Evolutionary conservation across 30 jellyfish, hydroid and myxozoan genomes (phyloP).

Genomic region (Haliclystus octoradiatus): DNA sequence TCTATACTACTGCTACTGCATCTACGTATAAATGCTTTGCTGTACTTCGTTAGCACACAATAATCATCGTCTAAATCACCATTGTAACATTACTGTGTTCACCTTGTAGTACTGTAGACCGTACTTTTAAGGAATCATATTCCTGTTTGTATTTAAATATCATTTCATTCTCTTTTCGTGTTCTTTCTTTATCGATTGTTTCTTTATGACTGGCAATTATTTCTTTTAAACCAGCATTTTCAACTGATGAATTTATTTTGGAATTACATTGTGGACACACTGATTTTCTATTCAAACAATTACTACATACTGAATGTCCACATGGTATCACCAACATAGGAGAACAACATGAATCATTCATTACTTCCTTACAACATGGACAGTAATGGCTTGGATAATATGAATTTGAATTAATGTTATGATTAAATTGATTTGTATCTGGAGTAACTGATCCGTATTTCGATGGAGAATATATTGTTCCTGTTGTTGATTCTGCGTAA

Average conservation of each 20-base stretch:
- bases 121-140: constrained; percentile 41
- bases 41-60: too few relatives aligned
- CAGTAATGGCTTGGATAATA: constrained; percentile 32
- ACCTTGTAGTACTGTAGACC: constrained; percentile 44
- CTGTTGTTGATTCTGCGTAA: too few relatives aligned
- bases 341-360: constrained; percentile 7
- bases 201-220: constrained; percentile 24
- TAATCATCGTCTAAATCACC: too few relatives aligned
- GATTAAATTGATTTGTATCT: too few relatives aligned
- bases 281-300: constrained; percentile 15
- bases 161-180: constrained; percentile 17
- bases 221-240: constrained; percentile 24
- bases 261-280: constrained; percentile 37
- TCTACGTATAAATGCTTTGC: too few relatives aligned
- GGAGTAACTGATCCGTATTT: too few relatives aligned
- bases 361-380: constrained; percentile 31
- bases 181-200: constrained; percentile 32
- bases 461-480: too few relatives aligned
- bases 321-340: constrained; percentile 46
- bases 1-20: too few relatives aligned
- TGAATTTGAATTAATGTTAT: too few relatives aligned
- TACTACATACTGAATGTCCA: constrained; percentile 44
- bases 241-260: constrained; percentile 18
- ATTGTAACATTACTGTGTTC: too few relatives aligned
- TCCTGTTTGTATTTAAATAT: constrained; percentile 39